phyloP scores from a whole-genome alignment of 2,797 vertebrate species.

The Dallia pectoralis region DNA sequence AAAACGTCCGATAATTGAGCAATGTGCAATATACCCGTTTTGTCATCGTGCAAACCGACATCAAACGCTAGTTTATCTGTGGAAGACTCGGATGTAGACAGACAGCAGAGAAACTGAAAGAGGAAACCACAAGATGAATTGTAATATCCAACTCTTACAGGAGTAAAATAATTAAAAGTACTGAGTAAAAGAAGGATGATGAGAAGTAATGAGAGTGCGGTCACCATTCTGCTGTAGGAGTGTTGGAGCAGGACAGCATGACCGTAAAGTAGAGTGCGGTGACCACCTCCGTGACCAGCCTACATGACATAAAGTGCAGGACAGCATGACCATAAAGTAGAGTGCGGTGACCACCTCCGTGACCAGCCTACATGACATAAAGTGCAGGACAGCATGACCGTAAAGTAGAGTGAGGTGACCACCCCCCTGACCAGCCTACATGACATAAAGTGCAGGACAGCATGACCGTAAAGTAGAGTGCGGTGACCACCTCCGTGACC shows the following conservation, averaged over 20 bases:
- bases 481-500: constrained; percentile 82
- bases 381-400: constrained; percentile 84
- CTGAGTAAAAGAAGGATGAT: too few species aligned
- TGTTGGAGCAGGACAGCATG: constrained; percentile 90
- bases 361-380: constrained; percentile 71
- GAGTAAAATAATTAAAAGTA: background rate
- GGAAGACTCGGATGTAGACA: constrained; percentile 86
- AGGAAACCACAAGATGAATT: background rate
- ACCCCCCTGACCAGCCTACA: constrained; percentile 80
- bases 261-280: constrained; percentile 90
- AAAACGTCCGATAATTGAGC: too few species aligned
- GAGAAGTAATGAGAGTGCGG: background rate
- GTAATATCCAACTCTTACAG: background rate
- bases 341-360: constrained; percentile 83
- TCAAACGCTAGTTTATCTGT: constrained; percentile 93
- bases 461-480: constrained; percentile 91
- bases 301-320: constrained; percentile 65
- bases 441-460: constrained; percentile 72
- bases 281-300: constrained; percentile 81
- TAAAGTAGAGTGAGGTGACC: constrained; percentile 89
- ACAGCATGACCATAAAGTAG: constrained; percentile 93
- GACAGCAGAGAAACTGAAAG: constrained; percentile 84
- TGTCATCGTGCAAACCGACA: constrained; percentile 89
- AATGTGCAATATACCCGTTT: constrained; percentile 74
- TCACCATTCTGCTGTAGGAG: constrained; percentile 90